Percentiles rank a stretch among this genome's conserved stretches.
phyloP scores from a whole-genome alignment of 2,888 invertebrate species.

The Nephrotoma appendiculata region DNA sequence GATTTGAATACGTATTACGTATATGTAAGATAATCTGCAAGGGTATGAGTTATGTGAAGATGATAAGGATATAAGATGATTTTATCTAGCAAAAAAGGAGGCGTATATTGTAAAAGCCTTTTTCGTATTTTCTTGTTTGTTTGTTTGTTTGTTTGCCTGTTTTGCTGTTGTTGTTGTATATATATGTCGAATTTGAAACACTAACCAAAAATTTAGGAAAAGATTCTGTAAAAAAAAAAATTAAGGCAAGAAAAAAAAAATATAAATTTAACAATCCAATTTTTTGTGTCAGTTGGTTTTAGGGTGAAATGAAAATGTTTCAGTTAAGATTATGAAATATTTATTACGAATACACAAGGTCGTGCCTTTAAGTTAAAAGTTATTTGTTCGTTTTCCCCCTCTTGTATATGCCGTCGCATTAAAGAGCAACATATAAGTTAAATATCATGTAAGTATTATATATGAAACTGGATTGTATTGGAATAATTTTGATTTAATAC shows the following conservation, averaged over 20 bases:
- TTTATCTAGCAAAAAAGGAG: not conserved
- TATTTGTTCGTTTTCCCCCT: not conserved
- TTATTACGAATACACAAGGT: not conserved
- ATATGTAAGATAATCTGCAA: not conserved
- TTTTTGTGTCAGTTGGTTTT: not conserved
- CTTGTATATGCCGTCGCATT: not conserved
- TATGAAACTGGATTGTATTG: not conserved
- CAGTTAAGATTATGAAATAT: not conserved
- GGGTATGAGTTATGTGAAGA: not conserved
- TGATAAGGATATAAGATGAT: not conserved
- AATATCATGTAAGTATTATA: too few species aligned
- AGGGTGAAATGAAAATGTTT: not conserved
- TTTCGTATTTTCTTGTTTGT: not conserved
- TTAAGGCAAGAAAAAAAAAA: not conserved
- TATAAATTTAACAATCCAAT: not conserved
- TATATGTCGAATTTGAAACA: not conserved
- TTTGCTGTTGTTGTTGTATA: not conserved
- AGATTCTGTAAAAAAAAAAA: not conserved
- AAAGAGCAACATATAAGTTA: too few species aligned
- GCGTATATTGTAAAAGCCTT: not conserved
- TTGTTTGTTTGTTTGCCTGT: not conserved
- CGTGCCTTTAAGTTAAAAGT: not conserved
- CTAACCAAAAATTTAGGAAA: not conserved
- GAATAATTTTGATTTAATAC: not conserved
- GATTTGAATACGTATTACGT: not conserved